Evolutionary conservation across 2,888 invertebrate genomes (phyloP), one percentile per base, ranked within the genome.

Genomic region (Ophion costatus): DNA sequence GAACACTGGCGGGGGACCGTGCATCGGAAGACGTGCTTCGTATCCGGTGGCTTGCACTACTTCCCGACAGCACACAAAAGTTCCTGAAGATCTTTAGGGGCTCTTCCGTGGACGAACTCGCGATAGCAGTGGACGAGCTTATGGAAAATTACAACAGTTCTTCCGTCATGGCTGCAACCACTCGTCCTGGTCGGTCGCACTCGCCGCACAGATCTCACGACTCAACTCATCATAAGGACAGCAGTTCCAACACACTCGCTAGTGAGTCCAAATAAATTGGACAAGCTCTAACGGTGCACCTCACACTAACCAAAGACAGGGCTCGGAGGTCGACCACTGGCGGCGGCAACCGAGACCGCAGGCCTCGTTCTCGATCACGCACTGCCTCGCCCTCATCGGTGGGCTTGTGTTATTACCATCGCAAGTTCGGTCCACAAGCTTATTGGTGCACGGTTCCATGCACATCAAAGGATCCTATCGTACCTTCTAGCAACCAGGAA

Each of bases 21-120:
- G n/a, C n/a, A n/a, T n/a, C 42, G 6, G 67, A 67, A 14, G 67
- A 61, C 61, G 61, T 61, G n/a, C 61, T 61, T 3, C 61, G 61
- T 20, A 22, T 61, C 20, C n/a, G 22, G 22, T 61, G 61, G n/a
- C 61, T 33, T 1, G 67, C 11, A 7, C 38, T 67, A 1, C 42
- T 61, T 61, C 20, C 42, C 14, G 33, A 20, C 20, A 20, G n/a
- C 20, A 22, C 61, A 22, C 61, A 61, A 22, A n/a, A 22, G 9
- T 22, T 61, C 61, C 61, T 61, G 61, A 61, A 61, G 22, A 61
- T 61, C 22, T 20, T 61, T 22, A 61, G 22, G 22, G 22, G 20
- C 4, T 22, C n/a, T 9, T 20, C 61, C 10, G 20, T 61, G 9
- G 20, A 33, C 42, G 29, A 14, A 42, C 67, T 67, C 42, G 33